A percentile compares a stretch with the other conserved stretches of the same genome.
phyloP scores from a whole-genome alignment of 2,797 vertebrate genomes.

The Anisognathus igniventris region DNA sequence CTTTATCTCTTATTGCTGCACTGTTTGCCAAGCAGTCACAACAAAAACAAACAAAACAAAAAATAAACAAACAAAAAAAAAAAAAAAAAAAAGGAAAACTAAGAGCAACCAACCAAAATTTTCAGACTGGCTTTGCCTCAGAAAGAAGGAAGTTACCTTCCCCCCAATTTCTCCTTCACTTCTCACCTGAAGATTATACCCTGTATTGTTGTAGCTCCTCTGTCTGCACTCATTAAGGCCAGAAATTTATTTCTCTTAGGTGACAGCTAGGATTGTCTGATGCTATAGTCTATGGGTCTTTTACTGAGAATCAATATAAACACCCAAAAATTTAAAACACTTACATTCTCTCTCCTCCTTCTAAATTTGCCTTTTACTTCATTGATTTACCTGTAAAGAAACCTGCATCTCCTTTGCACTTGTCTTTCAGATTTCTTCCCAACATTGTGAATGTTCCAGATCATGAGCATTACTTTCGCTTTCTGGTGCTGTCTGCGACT shows the following conservation, averaged over 20 bases:
- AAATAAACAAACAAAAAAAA: neutral
- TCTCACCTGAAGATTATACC: neutral
- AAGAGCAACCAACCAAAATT: neutral
- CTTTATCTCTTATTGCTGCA: neutral
- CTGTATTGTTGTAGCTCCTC: neutral
- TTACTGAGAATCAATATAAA: neutral
- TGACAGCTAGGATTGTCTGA: neutral
- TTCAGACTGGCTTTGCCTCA: neutral
- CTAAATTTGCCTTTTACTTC: neutral
- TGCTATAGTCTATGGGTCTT: neutral
- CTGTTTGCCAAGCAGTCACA: neutral
- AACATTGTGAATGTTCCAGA: neutral
- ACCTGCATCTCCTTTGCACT: neutral
- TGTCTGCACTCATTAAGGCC: neutral
- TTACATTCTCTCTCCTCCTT: neutral
- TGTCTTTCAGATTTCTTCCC: neutral
- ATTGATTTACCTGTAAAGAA: neutral
- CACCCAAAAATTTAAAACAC: neutral
- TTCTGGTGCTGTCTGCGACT: neutral
- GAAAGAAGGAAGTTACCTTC: neutral
- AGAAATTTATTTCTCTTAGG: neutral
- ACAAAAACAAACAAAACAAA: neutral
- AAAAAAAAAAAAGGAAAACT: neutral
- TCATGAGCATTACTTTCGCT: accelerated
- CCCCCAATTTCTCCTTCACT: neutral